Base-by-base conservation (phyloP, 2,113 vertebrate genomes). In the Nyctibius bracteatus region DNA sequence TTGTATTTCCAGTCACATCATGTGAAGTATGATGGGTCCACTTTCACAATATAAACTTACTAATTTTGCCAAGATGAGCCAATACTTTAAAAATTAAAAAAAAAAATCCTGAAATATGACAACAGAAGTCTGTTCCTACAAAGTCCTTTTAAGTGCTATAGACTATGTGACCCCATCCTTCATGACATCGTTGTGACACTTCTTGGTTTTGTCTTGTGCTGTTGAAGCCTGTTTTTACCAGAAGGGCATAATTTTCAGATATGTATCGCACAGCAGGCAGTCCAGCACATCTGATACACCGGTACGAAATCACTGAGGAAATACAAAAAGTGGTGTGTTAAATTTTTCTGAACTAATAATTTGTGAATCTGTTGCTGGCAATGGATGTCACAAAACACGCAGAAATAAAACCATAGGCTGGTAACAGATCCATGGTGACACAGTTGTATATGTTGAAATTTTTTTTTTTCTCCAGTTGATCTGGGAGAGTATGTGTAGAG, bases 361-460 rank as follows among this genome's bases (percentile, higher is more conserved):
- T 86, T 12, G 61, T 96, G 87, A 92, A 46, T 95, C 96, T 35
- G 46, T 97, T 97, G 96, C 96, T 97, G 96, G 95, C 95, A 90
- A 85, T 78, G 66, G 96, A 88, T 74, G n/a, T 97, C 68, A 81
- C 81, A 92, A 73, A 88, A 58, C 81, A 39, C 9, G 15, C 73
- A 61, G 68, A 91, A 86, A 62, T 75, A 72, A 88, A 94, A 82
- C 44, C 33, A 80, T 44, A 58, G 75, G 74, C 61, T 90, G 46
- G 58, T 84, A 86, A 73, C 62, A 62, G 65, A 35, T 91, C 81
- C 68, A 23, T 68, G 78, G 73, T 94, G 57, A 86, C 41, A 81
- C 79, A 91, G 62, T 67, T 95, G 82, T 92, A 62, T 88, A 49
- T 80, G 70, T 22, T 24, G 74, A 92, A 86, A 62, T 52, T 81